Conservation (phyloP, 1,140 invertebrate genomes). For the Laupala kohalensis region DNA sequence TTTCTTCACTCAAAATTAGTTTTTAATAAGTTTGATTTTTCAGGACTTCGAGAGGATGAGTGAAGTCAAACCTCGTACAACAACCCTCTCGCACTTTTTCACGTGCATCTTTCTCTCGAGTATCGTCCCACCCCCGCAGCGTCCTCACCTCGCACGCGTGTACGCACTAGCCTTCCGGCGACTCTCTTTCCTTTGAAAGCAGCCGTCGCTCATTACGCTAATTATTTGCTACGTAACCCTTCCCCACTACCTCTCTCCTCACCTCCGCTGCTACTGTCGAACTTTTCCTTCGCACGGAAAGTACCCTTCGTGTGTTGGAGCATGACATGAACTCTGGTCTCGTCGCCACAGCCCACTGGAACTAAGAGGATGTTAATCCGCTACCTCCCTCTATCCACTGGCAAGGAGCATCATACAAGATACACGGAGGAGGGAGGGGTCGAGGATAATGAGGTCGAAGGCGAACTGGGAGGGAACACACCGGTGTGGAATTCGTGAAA, state of each 20-base stretch:
- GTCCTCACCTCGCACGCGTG: background rate
- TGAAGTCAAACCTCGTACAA: too few relatives aligned
- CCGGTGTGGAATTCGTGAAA: background rate
- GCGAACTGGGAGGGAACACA: background rate
- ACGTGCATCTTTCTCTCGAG: too few relatives aligned
- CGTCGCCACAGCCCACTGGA: background rate
- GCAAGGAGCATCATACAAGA: background rate
- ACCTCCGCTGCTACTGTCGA: too few relatives aligned
- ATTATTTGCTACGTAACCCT: too few relatives aligned
- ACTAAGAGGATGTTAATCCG: background rate
- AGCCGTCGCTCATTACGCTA: background rate
- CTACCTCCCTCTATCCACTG: background rate
- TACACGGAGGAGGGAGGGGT: too few relatives aligned
- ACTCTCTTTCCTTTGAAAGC: background rate
- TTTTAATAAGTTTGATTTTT: too few relatives aligned
- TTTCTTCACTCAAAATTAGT: too few relatives aligned
- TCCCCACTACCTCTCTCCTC: background rate
- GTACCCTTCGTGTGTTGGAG: too few relatives aligned
- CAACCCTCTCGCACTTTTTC: too few relatives aligned
- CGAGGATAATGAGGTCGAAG: background rate
- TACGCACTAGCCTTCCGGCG: background rate
- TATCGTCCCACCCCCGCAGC: too few relatives aligned
- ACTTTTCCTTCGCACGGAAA: background rate
- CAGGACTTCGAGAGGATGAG: too few relatives aligned
- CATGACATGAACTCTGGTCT: too few relatives aligned